Evolutionary conservation across 1,140 invertebrate genomes (phyloP).

Genomic region (Drosophila murphyi): DNA sequence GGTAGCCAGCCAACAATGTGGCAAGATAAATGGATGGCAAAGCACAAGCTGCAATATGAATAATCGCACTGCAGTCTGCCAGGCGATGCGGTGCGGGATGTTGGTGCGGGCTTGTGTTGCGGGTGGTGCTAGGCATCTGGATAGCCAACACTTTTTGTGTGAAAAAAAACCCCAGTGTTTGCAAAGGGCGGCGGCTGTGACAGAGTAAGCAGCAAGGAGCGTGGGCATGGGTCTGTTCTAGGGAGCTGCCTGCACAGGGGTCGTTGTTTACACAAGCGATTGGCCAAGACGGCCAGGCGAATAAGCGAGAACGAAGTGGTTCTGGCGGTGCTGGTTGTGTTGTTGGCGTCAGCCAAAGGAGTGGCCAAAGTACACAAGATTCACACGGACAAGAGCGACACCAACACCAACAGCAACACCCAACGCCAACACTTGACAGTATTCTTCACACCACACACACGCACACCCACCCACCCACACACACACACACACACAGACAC

Average conservation of each 20-base stretch:
- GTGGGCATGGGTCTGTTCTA: background rate
- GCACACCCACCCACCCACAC: slow-evolving; percentile 2
- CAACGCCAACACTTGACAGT: slow-evolving; percentile 71
- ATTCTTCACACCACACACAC: slow-evolving; percentile 41
- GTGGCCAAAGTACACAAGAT: slow-evolving; percentile 85
- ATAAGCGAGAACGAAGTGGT: slow-evolving; percentile 6
- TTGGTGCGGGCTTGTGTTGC: background rate
- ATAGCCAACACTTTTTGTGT: slow-evolving; percentile 78
- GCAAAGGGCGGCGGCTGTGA: slow-evolving; percentile 24
- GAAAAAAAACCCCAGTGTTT: slow-evolving; percentile 71
- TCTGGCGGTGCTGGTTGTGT: background rate
- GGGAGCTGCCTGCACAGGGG: background rate
- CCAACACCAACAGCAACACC: slow-evolving; percentile 53
- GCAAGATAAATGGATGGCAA: slow-evolving; percentile 80
- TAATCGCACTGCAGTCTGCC: slow-evolving; percentile 52
- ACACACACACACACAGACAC: background rate
- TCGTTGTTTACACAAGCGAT: slow-evolving; percentile 74
- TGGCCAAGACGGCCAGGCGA: slow-evolving; percentile 66
- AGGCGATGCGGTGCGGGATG: too few relatives aligned
- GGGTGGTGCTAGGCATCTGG: slow-evolving; percentile 38
- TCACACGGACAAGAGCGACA: slow-evolving; percentile 63
- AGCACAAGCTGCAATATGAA: slow-evolving; percentile 75
- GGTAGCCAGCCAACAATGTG: slow-evolving; percentile 65
- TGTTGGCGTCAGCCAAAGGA: slow-evolving; percentile 69
- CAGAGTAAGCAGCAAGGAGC: background rate